Base-by-base conservation (phyloP, 1,140 invertebrate genomes). In the Drosophila murphyi region DNA sequence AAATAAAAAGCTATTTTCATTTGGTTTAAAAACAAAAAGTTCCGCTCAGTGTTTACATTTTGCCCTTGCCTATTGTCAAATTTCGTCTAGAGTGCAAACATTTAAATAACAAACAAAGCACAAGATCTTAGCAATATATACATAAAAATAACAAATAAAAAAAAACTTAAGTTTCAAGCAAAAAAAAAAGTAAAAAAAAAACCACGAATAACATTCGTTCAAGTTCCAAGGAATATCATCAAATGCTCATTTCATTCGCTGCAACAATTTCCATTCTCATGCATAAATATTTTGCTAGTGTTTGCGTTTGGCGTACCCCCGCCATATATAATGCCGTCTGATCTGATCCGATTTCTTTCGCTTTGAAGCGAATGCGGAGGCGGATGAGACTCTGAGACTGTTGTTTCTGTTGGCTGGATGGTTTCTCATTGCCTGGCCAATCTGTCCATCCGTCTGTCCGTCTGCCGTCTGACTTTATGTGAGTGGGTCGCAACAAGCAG, bases 281-380 rank as follows among this genome's bases (percentile, higher is more conserved):
- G 57, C 72, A 86, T 86, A 86, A 86, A 86, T 86, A 87, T 86
- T 86, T 82, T 72, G 82, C 61, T 78, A 71, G 39, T 47, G 51
- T 57, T 69, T 43, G 41, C 51, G 32, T 56, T 52, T 50, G 43
- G 63, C 51, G 57, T 28, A 8, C 29, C 39, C 6, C 5, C n/a
- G 39, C 55, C 20, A 20, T 20, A 20, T 20, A 20, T 20, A 20
- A 20, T 20, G 55, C 29, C 55, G 28, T 48, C 43, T 5, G 32
- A 35, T 60, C 32, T 72, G 73, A 76, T 76, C 73, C 64, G 73
- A 72, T 76, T 72, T 76, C 54, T 64, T 12, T 45, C 20, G 20
- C 32, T 60, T 51, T 43, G 39, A 41, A 35, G 28, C 54, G 20
- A 41, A 41, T 50, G 8, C 50, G 31, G 48, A 55, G 12, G 59